Evolutionary conservation across 2,888 invertebrate species (phyloP), one percentile per base, ranked within the genome.

Genomic region (Sabatieria punctata): DNA sequence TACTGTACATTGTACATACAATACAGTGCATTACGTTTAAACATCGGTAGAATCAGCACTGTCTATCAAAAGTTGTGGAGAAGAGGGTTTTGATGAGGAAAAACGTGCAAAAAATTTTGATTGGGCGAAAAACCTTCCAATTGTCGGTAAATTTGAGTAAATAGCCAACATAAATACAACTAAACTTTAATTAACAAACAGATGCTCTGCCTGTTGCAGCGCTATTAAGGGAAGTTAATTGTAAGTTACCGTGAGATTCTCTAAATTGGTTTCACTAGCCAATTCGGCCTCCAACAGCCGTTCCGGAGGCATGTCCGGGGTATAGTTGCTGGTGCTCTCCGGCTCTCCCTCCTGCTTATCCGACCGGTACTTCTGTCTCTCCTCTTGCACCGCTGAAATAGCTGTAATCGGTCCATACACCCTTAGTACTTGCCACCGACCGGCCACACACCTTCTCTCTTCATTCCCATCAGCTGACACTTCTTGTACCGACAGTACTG

Each of bases 401-500:
- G 8, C 30, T 30, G 15, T 11, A 8, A 15, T 30, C 8, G 8
- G 8, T 11, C 8, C 30, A 30, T 8, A 11, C 30, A 8, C 8
- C 15, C 8, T 15, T 30, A 8, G 30, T 30, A 27, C 22, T 4
- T n/a, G n/a, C n/a, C n/a, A n/a, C n/a, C n/a, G n/a, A n/a, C n/a
- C n/a, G n/a, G n/a, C n/a, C 19, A 19, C 19, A n/a, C 19, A 23
- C 91, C 91, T 71, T 95, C 93, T 52, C 91, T 73, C 69, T 93
- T 93, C 93, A 95, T 95, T 36, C 93, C 93, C 75, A 88, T 89
- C 15, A 80, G 74, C 49, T 93, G 73, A 69, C 93, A 95, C 74
- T 95, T 95, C 74, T 93, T 89, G 69, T 93, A 93, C 55, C 93
- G 79, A 67, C 93, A 95, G 71, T 88, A 93, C 71, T 95, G 93